phyloP scores from a whole-genome alignment of 2,888 invertebrate genomes.

The Plebejus anna region DNA sequence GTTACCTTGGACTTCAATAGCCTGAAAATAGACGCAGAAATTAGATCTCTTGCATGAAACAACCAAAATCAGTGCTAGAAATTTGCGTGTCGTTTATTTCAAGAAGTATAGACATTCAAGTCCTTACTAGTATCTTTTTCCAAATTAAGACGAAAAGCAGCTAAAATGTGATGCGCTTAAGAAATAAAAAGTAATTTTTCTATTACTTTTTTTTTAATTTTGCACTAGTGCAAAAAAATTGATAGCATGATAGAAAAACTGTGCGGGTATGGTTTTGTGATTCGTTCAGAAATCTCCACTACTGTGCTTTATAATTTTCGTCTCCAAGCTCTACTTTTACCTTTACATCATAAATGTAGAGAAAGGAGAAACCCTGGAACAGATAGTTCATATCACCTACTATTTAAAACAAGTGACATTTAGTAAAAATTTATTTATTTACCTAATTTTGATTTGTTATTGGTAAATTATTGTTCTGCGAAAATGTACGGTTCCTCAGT shows the following conservation, averaged over 20 bases:
- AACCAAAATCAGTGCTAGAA: neutral
- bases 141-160: neutral
- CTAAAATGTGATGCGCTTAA: neutral
- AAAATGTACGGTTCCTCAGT: no score
- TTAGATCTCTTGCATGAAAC: neutral
- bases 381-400: neutral
- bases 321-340: conserved; percentile 18
- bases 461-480: no score
- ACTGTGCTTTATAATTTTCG: conserved; percentile 14
- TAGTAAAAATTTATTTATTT: neutral
- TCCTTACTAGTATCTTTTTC: no score
- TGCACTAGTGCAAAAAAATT: neutral
- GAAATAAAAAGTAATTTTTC: conserved; percentile 1
- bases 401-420: neutral
- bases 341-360: conserved; percentile 25
- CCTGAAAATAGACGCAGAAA: conserved; percentile 53
- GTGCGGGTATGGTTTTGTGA: neutral
- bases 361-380: conserved; percentile 24
- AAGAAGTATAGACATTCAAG: neutral
- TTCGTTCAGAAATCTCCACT: neutral
- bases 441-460: neutral
- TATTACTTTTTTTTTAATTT: neutral
- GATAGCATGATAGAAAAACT: neutral
- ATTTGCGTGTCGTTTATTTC: neutral
- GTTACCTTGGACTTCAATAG: conserved; percentile 90